Conservation (phyloP, 2,797 vertebrate species). For the Pseudomugil tenellus region DNA sequence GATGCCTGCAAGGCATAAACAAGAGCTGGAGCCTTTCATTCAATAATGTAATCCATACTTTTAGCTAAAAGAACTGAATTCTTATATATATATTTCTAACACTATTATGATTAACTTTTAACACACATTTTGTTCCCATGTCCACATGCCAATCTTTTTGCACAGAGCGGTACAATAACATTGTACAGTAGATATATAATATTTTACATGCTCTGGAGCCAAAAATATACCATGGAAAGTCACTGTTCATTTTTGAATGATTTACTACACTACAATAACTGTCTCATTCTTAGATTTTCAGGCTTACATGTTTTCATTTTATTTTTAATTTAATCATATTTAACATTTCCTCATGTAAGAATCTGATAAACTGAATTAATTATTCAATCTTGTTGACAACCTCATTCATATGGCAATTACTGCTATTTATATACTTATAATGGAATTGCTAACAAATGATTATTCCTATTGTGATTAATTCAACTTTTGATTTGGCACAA, state of each 20-base stretch:
- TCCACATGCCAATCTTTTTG: conserved; percentile 70
- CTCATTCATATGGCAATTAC: neutral
- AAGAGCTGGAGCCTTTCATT: conserved; percentile 84
- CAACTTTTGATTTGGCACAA: neutral
- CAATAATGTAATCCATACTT: conserved; percentile 85
- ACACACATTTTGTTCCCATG: conserved; percentile 56
- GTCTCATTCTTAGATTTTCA: neutral
- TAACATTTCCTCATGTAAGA: neutral
- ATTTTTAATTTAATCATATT: neutral
- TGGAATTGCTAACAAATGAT: neutral
- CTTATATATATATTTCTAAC: conserved; percentile 78
- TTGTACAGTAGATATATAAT: conserved; percentile 48
- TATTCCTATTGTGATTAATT: neutral
- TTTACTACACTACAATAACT: conserved; percentile 3
- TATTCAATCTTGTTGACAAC: neutral
- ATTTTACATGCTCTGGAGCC: conserved; percentile 41
- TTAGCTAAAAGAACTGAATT: conserved; percentile 82
- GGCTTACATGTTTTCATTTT: conserved; percentile 2
- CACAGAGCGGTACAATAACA: conserved; percentile 48
- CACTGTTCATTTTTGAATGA: conserved; percentile 6
- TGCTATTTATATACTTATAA: neutral
- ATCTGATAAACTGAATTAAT: neutral
- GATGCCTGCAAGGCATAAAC: conserved; percentile 83
- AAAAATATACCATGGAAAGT: conserved; percentile 51
- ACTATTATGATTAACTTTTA: conserved; percentile 65